Evolutionary conservation across 2,888 invertebrate genomes (phyloP).

Genomic region (Aproaerema taeniolella): DNA sequence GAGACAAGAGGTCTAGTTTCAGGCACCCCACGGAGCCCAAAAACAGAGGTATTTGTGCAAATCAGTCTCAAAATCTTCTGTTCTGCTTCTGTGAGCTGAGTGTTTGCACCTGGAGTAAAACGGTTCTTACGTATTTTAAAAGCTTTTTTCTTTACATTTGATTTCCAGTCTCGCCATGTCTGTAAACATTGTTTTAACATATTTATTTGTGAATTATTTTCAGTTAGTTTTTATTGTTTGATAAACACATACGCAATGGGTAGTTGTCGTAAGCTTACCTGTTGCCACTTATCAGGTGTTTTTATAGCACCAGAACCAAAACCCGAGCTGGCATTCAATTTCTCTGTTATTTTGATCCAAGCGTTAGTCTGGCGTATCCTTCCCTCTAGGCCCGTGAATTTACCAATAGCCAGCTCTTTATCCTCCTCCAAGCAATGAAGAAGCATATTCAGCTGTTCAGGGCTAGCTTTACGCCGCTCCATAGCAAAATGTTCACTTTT

Average conservation of each 20-base stretch:
- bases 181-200: conserved; percentile 19
- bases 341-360: conserved; percentile 55
- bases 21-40: conserved; percentile 46
- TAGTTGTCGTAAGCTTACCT: conserved; percentile 30
- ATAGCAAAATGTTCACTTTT: conserved; percentile 14
- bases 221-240: not conserved
- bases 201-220: no score
- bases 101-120: conserved; percentile 43
- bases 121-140: conserved; percentile 50
- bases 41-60: conserved; percentile 46
- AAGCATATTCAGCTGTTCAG: conserved; percentile 52
- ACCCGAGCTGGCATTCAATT: conserved; percentile 50
- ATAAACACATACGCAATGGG: no score
- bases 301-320: conserved; percentile 54
- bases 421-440: conserved; percentile 49
- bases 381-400: conserved; percentile 46
- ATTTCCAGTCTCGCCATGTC: conserved; percentile 59
- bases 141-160: conserved; percentile 55
- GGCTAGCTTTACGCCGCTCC: conserved; percentile 49
- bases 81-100: conserved; percentile 47
- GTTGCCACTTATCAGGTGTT: conserved; percentile 58
- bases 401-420: conserved; percentile 50
- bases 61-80: conserved; percentile 48
- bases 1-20: conserved; percentile 41
- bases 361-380: conserved; percentile 48